These are phyloP conservation scores for Pseudobourletiella spinata DNA, from an alignment of 1,140 invertebrate genomes.

Conservation along the genomic window DNA sequence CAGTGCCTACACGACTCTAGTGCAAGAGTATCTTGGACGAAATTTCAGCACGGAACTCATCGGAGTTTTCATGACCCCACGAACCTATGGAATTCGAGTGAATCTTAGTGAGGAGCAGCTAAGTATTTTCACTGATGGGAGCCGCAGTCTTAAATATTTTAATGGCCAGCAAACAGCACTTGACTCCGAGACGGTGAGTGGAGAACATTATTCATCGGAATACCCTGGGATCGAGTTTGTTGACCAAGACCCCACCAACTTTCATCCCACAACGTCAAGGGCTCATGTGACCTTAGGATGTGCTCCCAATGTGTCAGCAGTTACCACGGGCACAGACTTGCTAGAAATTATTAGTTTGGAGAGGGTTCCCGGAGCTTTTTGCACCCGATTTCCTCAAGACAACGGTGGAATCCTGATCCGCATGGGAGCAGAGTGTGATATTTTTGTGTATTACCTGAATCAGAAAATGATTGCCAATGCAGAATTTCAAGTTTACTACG, in stretches of 20 bases:
- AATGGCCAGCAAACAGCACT: background rate
- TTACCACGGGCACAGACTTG: conserved; percentile 23
- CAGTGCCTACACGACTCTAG: conserved; percentile 2
- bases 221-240: conserved; percentile 16
- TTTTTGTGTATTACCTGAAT: conserved; percentile 25
- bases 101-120: conserved; percentile 18
- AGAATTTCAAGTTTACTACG: conserved; percentile 20
- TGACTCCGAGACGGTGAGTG: too few relatives aligned
- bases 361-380: background rate
- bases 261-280: conserved; percentile 11
- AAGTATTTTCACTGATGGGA: background rate
- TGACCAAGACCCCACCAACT: conserved; percentile 5
- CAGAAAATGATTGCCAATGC: conserved; percentile 7
- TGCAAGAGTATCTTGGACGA: background rate
- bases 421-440: background rate
- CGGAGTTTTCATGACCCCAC: conserved; percentile 18
- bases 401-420: background rate
- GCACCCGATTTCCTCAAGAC: background rate
- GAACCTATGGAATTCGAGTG: conserved; percentile 29
- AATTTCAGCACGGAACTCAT: conserved; percentile 21
- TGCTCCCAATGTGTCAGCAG: conserved; percentile 19
- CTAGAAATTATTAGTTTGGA: conserved; percentile 10
- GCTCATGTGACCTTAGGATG: conserved; percentile 33
- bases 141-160: background rate
- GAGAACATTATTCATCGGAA: too few relatives aligned